A percentile compares a stretch with the other conserved stretches of the same genome.
phyloP scores from a whole-genome alignment of 2,888 invertebrate species.

The Sinotaia quadrata region DNA sequence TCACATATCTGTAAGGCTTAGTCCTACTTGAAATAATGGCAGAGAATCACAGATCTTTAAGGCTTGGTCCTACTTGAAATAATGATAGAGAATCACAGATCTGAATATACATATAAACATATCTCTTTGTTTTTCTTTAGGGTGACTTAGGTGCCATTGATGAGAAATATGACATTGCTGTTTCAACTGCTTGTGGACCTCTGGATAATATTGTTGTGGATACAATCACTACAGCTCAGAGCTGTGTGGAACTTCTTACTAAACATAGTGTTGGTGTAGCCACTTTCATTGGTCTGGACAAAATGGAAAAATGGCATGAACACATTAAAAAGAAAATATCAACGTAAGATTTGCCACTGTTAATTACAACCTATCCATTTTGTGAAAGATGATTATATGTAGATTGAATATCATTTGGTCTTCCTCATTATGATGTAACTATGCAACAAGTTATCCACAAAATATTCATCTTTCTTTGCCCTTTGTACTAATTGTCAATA shows the following conservation, averaged over 20 bases:
- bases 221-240: conserved; percentile 86
- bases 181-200: conserved; percentile 90
- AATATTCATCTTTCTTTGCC: no score
- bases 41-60: no score
- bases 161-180: conserved; percentile 91
- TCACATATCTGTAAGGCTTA: no score
- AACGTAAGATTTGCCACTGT: conserved; percentile 55
- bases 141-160: conserved; percentile 97
- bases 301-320: conserved; percentile 73
- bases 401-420: neutral
- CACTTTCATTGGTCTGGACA: conserved; percentile 91
- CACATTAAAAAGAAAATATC: conserved; percentile 62
- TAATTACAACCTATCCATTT: no score
- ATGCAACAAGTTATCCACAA: no score
- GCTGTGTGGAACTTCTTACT: conserved; percentile 87
- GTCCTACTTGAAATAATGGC: no score
- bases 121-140: no score
- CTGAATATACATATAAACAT: no score
- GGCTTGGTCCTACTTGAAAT: no score
- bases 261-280: conserved; percentile 84
- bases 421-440: neutral
- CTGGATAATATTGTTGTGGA: conserved; percentile 95
- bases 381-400: neutral
- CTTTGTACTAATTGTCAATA: no score
- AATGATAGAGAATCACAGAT: no score